Percentiles rank a stretch among this genome's conserved stretches.
Evolutionary conservation across 2,113 vertebrate genomes (phyloP).

Genomic region (Hepsetus odoe): DNA sequence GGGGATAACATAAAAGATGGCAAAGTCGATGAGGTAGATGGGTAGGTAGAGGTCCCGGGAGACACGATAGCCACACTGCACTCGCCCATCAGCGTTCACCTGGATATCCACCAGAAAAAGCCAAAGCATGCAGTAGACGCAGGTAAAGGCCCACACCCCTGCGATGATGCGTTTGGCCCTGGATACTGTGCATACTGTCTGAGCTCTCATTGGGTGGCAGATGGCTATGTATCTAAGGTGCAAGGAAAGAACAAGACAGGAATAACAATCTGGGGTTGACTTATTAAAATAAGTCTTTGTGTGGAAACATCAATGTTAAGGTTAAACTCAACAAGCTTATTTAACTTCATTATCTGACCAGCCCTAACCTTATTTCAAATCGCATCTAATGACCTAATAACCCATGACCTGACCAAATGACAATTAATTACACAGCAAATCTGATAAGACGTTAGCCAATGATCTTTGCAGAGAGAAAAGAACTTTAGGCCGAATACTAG

Average conservation of each 20-base stretch:
- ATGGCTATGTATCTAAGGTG: constrained; percentile 78
- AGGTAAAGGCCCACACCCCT: constrained; percentile 75
- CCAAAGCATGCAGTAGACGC: constrained; percentile 81
- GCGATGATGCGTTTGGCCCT: constrained; percentile 78
- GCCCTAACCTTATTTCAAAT: not conserved
- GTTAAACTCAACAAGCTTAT: not conserved
- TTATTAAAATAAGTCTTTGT: not conserved
- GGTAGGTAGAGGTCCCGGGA: constrained; percentile 82
- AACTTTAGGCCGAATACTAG: not conserved
- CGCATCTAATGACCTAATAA: not conserved
- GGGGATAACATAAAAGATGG: constrained; percentile 79
- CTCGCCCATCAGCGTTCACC: constrained; percentile 61
- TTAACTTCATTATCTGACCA: not conserved
- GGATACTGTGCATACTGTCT: constrained; percentile 78
- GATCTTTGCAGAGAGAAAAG: not conserved
- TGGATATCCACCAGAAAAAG: constrained; percentile 84
- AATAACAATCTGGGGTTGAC: constrained; percentile 3
- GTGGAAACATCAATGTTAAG: not conserved
- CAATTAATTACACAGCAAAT: constrained; percentile 1
- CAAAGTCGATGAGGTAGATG: constrained; percentile 83
- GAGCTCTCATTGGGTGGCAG: constrained; percentile 79
- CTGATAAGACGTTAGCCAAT: not conserved
- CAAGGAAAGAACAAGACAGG: not conserved
- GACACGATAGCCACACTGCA: constrained; percentile 80
- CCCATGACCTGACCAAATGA: not conserved